These are phyloP conservation scores for Mus spretus DNA, from an alignment of 2,797 vertebrate genomes.

Conservation along the genomic window DNA sequence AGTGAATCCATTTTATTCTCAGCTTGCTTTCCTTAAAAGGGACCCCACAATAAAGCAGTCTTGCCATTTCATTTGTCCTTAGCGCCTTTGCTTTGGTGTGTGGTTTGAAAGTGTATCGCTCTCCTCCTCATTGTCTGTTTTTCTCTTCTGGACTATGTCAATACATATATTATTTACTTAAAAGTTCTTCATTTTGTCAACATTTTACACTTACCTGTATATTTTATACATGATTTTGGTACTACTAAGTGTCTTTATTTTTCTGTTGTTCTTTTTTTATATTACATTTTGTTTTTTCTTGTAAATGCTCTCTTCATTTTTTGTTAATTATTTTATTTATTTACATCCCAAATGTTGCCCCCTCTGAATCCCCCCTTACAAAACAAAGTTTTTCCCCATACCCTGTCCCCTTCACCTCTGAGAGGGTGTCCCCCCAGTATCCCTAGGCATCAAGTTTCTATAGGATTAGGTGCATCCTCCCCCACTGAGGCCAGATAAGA, in stretches of 20 bases:
- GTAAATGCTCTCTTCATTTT: neutral
- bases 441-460: neutral
- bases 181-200: constrained; percentile 5
- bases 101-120: constrained; percentile 19
- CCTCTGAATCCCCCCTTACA: neutral
- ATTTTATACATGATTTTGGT: neutral
- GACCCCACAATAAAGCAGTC: neutral
- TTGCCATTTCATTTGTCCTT: neutral
- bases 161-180: constrained; percentile 7
- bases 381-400: neutral
- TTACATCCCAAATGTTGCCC: neutral
- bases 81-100: neutral
- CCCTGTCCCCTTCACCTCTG: neutral
- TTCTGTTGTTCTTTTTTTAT: no score
- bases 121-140: neutral
- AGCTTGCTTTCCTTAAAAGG: neutral
- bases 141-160: neutral
- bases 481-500: neutral
- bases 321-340: neutral
- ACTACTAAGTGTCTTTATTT: neutral
- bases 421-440: neutral
- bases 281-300: neutral
- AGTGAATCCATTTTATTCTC: neutral
- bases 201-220: neutral
- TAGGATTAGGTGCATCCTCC: neutral